Conservation (phyloP, 2,113 vertebrate genomes). For the Thomomys bottae region DNA sequence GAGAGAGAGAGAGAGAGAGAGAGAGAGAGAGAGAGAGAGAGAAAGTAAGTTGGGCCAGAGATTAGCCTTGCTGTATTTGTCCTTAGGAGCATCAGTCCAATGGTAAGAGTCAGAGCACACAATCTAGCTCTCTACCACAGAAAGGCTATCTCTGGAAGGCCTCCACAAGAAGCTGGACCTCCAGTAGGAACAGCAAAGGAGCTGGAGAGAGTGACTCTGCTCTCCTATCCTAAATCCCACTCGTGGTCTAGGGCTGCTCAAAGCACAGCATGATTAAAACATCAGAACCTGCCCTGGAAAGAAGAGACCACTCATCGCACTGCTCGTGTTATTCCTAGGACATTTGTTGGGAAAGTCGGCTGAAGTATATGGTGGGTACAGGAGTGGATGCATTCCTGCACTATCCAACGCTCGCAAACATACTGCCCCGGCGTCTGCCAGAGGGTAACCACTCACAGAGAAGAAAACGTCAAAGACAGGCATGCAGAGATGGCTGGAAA, state of each 20-base stretch:
- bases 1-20: too few species aligned
- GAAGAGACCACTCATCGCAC: neutral
- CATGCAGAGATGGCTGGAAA: neutral
- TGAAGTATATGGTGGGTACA: accelerated
- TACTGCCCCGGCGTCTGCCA: accelerated
- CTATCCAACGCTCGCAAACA: neutral
- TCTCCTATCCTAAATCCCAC: neutral
- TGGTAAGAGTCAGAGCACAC: neutral
- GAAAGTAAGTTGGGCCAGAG: neutral
- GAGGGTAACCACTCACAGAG: too few species aligned
- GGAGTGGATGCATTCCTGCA: accelerated
- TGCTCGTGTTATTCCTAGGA: neutral
- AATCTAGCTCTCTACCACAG: neutral
- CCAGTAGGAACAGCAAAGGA: neutral
- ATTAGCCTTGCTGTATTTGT: too few species aligned
- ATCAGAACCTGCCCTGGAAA: neutral
- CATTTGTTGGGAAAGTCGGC: neutral
- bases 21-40: too few species aligned
- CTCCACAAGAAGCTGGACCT: too few species aligned
- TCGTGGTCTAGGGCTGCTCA: neutral
- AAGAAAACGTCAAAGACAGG: neutral
- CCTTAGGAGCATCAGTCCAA: neutral
- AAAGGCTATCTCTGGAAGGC: neutral
- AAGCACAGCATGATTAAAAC: neutral
- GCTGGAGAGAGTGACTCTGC: too few species aligned